phyloP scores from a whole-genome alignment of 2,888 invertebrate species.

The Volucella inflata region DNA sequence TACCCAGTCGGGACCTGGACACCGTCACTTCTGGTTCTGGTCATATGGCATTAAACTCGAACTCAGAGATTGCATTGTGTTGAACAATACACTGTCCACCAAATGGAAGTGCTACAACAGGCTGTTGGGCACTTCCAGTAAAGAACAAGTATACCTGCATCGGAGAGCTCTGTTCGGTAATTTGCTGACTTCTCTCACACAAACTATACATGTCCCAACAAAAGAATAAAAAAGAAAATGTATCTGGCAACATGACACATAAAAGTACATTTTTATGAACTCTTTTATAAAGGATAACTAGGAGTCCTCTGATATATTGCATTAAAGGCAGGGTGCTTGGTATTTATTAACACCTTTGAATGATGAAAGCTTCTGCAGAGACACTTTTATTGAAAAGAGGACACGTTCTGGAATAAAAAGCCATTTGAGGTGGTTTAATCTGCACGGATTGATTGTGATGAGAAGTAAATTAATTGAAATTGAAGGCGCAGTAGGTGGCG shows the following conservation, averaged over 20 bases:
- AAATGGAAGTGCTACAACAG: neutral
- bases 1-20: constrained; percentile 10
- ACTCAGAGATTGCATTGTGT: constrained; percentile 36
- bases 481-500: too few relatives aligned
- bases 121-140: neutral
- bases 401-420: too few relatives aligned
- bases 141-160: constrained; percentile 21
- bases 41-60: constrained; percentile 14
- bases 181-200: constrained; percentile 30
- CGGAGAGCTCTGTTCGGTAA: constrained; percentile 23
- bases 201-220: constrained; percentile 36
- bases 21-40: neutral
- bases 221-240: constrained; percentile 3
- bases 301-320: constrained; percentile 9
- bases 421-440: too few relatives aligned
- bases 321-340: neutral
- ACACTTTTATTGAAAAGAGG: too few relatives aligned
- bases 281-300: constrained; percentile 20
- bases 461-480: too few relatives aligned
- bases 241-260: constrained; percentile 21
- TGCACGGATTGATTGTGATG: too few relatives aligned
- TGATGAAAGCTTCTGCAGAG: neutral
- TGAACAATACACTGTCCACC: constrained; percentile 15
- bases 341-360: constrained; percentile 4
- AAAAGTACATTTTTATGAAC: constrained; percentile 58